Percentiles rank a stretch among this genome's conserved stretches.
Evolutionary conservation across 2,888 invertebrate species (phyloP).

Genomic region (Papilio elwesi): DNA sequence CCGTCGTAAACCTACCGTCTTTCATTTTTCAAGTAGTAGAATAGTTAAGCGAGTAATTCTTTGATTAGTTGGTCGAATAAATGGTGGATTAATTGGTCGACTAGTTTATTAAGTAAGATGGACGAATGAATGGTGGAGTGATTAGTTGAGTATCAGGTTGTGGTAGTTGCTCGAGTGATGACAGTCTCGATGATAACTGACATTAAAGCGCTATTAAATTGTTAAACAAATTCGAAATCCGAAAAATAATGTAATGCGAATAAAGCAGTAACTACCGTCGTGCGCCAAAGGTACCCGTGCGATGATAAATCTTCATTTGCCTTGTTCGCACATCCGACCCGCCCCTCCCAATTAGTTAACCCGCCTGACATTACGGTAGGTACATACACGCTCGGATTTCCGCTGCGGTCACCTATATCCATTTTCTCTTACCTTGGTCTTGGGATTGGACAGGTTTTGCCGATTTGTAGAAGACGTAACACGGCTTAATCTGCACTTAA

Average conservation of each 20-base stretch:
- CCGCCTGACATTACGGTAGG: slow-evolving; percentile 53
- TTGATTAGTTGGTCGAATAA: too few relatives aligned
- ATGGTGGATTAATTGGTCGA: too few relatives aligned
- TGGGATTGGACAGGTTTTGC: slow-evolving; percentile 47
- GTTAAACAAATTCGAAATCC: slow-evolving; percentile 23
- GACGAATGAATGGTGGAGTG: too few relatives aligned
- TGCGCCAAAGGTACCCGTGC: slow-evolving; percentile 61
- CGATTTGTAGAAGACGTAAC: slow-evolving; percentile 40
- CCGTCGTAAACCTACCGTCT: too few relatives aligned
- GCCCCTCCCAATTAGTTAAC: slow-evolving; percentile 78
- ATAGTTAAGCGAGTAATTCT: too few relatives aligned
- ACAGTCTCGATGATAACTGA: too few relatives aligned
- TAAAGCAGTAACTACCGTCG: slow-evolving; percentile 43
- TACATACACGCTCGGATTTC: slow-evolving; percentile 64
- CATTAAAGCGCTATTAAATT: background rate
- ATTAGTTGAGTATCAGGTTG: too few relatives aligned
- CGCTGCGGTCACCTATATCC: slow-evolving; percentile 73
- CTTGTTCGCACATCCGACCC: slow-evolving; percentile 78
- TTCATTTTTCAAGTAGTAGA: too few relatives aligned
- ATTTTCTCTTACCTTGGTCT: slow-evolving; percentile 58
- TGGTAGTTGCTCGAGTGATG: too few relatives aligned
- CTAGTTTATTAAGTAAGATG: too few relatives aligned
- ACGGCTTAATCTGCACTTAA: slow-evolving; percentile 39
- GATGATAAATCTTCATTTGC: slow-evolving; percentile 83
- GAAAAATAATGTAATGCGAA: slow-evolving; percentile 19